Conservation (phyloP, 2,797 vertebrate species). For the Carcharodon carcharias region DNA sequence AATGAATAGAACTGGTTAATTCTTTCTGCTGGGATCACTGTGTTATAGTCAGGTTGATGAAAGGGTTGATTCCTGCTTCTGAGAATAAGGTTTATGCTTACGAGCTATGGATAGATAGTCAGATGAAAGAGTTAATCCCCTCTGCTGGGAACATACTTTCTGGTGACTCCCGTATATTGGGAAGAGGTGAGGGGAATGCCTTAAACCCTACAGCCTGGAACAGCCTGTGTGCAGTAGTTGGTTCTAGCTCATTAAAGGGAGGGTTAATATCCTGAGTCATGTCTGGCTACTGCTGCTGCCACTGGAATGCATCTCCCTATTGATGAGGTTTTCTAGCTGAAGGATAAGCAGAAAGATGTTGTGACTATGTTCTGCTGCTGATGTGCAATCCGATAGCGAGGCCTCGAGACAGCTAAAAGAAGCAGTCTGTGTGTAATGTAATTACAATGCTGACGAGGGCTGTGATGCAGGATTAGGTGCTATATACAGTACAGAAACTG, state of each 20-base stretch:
- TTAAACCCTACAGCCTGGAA: conserved; percentile 6
- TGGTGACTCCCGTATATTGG: neutral
- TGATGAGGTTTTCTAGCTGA: conserved; percentile 43
- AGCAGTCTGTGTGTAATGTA: conserved; percentile 54
- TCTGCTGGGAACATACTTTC: neutral
- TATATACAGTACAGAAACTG: conserved; percentile 47
- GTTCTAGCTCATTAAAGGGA: conserved; percentile 19
- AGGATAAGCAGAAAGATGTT: conserved; percentile 39
- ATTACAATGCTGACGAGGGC: conserved; percentile 50
- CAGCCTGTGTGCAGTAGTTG: conserved; percentile 7
- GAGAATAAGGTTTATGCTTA: neutral
- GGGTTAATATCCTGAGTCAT: conserved; percentile 35
- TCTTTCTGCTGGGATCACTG: neutral
- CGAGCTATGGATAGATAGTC: neutral
- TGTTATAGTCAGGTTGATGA: neutral
- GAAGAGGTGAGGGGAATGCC: neutral
- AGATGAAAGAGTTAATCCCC: neutral
- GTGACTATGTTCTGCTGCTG: conserved; percentile 39
- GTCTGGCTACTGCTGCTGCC: conserved; percentile 40
- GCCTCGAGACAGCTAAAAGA: conserved; percentile 44
- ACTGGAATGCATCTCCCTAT: conserved; percentile 38
- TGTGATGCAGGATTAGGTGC: conserved; percentile 49
- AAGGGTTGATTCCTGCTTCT: neutral
- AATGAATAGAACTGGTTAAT: neutral
- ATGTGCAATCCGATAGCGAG: conserved; percentile 30